Conservation (phyloP, 2,113 vertebrate genomes). For the Sorex fumeus region DNA sequence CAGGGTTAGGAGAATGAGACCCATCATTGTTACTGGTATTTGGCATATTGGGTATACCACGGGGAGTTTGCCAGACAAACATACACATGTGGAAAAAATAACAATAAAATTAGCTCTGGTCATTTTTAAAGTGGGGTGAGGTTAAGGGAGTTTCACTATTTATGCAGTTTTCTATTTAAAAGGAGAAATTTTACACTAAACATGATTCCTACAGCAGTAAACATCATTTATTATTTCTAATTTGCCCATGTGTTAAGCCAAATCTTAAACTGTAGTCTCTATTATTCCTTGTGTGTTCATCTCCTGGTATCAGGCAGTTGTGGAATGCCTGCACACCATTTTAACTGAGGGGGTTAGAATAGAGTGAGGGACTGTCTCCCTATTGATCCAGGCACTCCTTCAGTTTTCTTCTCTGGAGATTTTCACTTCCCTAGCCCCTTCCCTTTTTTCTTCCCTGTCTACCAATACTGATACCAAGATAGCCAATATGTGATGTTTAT, state of each 20-base stretch:
- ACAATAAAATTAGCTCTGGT: too few relatives aligned
- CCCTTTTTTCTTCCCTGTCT: not conserved
- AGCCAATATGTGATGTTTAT: not conserved
- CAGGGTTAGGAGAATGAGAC: too few relatives aligned
- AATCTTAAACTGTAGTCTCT: not conserved
- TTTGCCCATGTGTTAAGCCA: not conserved
- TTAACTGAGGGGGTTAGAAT: not conserved
- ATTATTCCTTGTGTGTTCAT: not conserved
- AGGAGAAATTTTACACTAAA: not conserved
- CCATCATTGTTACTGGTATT: too few relatives aligned
- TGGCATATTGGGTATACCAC: too few relatives aligned
- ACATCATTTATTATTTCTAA: not conserved
- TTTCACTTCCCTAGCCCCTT: not conserved
- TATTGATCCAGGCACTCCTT: too few relatives aligned
- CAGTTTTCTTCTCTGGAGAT: not conserved
- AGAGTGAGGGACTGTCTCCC: not conserved
- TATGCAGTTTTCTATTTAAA: not conserved
- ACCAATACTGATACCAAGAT: not conserved
- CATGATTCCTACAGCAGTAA: not conserved
- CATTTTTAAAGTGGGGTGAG: too few relatives aligned
- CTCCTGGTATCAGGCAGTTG: not conserved
- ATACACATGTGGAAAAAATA: too few relatives aligned
- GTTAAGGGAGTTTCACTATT: not conserved
- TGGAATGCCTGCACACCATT: not conserved
- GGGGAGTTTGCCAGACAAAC: too few relatives aligned